These are phyloP conservation scores for Ferdinandea cuprea DNA, from an alignment of 2,888 invertebrate genomes.

Conservation along the genomic window DNA sequence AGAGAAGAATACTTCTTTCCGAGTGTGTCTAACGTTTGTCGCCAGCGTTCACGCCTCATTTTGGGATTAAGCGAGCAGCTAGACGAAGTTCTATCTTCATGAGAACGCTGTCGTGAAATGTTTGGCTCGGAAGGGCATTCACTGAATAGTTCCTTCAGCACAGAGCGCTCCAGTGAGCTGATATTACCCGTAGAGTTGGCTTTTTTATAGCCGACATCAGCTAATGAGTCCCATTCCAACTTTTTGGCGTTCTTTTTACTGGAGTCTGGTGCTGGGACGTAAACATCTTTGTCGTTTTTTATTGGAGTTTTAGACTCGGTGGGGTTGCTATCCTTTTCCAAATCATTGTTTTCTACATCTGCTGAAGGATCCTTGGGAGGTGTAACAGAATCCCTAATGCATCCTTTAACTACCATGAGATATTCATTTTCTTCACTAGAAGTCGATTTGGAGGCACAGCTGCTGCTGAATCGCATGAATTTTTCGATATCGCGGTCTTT, in stretches of 20 bases:
- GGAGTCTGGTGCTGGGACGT: constrained; percentile 88
- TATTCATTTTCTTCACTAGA: constrained; percentile 49
- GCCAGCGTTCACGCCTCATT: constrained; percentile 70
- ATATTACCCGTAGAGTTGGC: constrained; percentile 84
- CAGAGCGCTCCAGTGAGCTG: constrained; percentile 80
- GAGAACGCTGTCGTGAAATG: constrained; percentile 28
- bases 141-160: constrained; percentile 79
- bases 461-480: constrained; percentile 84
- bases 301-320: constrained; percentile 69
- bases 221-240: constrained; percentile 94
- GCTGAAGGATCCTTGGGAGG: constrained; percentile 21
- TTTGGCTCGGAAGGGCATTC: constrained; percentile 72
- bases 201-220: constrained; percentile 91
- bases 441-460: constrained; percentile 42
- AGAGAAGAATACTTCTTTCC: constrained; percentile 72
- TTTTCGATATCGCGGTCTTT: constrained; percentile 87
- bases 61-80: background rate
- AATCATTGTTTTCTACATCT: background rate
- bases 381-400: background rate
- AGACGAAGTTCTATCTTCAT: constrained; percentile 7
- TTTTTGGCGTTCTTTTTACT: constrained; percentile 88
- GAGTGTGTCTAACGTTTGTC: constrained; percentile 68
- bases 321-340: constrained; percentile 18
- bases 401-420: constrained; percentile 18
- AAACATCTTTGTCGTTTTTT: constrained; percentile 78